Percentiles rank a stretch among this genome's conserved stretches.
Conservation (phyloP, 2,888 invertebrate species). For the Drosophila falleni region DNA sequence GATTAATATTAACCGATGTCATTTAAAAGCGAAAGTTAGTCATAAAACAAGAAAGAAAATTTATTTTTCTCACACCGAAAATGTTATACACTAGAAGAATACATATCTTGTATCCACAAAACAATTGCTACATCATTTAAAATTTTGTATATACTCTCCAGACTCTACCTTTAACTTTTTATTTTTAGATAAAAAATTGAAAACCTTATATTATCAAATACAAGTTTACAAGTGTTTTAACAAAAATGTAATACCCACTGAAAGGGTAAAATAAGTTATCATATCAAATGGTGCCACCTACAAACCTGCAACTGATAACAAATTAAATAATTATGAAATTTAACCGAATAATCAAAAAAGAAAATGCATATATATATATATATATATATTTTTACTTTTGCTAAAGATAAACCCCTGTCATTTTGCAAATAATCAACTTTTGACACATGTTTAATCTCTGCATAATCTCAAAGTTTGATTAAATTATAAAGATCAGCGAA, state of each 20-base stretch:
- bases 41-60: conserved; percentile 5
- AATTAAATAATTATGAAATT: not conserved
- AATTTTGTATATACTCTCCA: no score
- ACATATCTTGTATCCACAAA: no score
- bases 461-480: conserved; percentile 26
- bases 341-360: not conserved
- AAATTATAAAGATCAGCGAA: conserved; percentile 4
- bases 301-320: conserved; percentile 4
- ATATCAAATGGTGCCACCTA: not conserved
- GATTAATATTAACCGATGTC: not conserved
- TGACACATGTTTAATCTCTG: conserved; percentile 21
- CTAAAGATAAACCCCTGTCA: not conserved
- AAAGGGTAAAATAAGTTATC: not conserved
- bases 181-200: no score
- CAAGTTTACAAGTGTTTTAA: not conserved
- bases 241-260: not conserved
- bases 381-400: not conserved
- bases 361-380: not conserved
- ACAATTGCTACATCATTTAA: no score
- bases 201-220: no score
- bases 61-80: not conserved
- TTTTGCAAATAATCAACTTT: not conserved
- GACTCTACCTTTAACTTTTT: no score
- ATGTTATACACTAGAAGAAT: not conserved
- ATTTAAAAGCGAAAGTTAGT: conserved; percentile 10